phyloP scores from a whole-genome alignment of 2,113 vertebrate genomes.

The Cnemophilus loriae region DNA sequence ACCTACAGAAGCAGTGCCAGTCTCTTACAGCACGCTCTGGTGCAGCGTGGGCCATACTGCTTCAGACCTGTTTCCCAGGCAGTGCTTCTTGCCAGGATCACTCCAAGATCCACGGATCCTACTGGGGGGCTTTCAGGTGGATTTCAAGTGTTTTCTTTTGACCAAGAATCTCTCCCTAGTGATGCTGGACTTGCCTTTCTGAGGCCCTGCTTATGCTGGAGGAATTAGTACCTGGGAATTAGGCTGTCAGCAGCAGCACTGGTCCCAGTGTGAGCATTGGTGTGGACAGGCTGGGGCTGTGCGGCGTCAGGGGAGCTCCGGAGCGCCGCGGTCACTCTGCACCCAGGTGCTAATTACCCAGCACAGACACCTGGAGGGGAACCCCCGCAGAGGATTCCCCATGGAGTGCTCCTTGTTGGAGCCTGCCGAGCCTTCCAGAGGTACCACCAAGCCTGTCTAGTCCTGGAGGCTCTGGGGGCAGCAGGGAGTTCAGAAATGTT shows the following conservation, averaged over 20 bases:
- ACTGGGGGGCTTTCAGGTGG: not conserved
- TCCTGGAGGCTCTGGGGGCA: not conserved
- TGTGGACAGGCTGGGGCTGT: not conserved
- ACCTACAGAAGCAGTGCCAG: not conserved
- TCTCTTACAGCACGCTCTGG: not conserved
- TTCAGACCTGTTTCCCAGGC: not conserved
- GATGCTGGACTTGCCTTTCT: not conserved
- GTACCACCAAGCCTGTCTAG: accelerated
- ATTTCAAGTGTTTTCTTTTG: not conserved
- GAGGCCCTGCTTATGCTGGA: not conserved
- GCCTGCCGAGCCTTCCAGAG: not conserved
- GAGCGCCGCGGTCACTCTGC: not conserved
- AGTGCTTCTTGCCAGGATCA: not conserved
- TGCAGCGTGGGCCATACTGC: accelerated
- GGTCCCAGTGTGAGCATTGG: not conserved
- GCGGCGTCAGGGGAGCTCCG: not conserved
- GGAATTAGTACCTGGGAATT: not conserved
- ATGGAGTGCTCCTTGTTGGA: not conserved
- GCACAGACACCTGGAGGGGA: not conserved
- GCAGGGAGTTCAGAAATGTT: not conserved
- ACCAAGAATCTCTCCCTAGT: not conserved
- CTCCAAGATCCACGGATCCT: not conserved
- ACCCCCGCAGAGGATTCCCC: not conserved
- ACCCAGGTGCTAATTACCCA: not conserved
- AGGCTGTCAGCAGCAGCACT: not conserved